A percentile compares a stretch with the other conserved stretches of the same genome.
Conservation (phyloP, 2,888 invertebrate genomes). For the Scaptomyza parva region DNA sequence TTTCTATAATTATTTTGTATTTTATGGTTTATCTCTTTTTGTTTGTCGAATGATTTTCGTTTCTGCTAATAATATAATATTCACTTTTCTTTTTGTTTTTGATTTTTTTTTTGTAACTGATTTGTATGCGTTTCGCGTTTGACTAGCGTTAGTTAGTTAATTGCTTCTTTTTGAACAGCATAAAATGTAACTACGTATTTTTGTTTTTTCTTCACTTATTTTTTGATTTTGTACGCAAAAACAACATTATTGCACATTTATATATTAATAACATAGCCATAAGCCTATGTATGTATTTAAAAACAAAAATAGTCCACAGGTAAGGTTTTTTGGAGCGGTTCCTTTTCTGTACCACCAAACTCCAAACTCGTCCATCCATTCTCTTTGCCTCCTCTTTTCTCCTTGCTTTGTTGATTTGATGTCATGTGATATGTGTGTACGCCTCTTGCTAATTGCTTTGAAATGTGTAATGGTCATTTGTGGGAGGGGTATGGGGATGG, state of each 20-base stretch:
- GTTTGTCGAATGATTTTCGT: constrained; percentile 27
- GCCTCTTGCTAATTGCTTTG: constrained; percentile 46
- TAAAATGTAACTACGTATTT: constrained; percentile 66
- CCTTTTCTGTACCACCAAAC: constrained; percentile 5
- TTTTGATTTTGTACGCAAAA: constrained; percentile 45
- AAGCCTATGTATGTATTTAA: constrained; percentile 38
- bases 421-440: constrained; percentile 62
- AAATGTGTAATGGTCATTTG: constrained; percentile 35
- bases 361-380: background rate
- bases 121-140: constrained; percentile 40
- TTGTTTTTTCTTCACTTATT: constrained; percentile 28
- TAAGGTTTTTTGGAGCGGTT: constrained; percentile 6
- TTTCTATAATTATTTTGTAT: constrained; percentile 65
- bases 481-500: background rate
- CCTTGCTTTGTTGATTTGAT: constrained; percentile 12
- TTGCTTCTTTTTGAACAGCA: constrained; percentile 70
- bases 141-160: constrained; percentile 64
- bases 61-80: constrained; percentile 36
- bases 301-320: constrained; percentile 30
- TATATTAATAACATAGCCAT: constrained; percentile 61
- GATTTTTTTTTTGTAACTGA: constrained; percentile 31
- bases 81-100: too few species aligned
- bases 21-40: constrained; percentile 53
- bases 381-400: background rate
- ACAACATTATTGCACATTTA: constrained; percentile 74